These are phyloP conservation scores for Hemicordylus capensis DNA, from an alignment of 2,113 vertebrate genomes.

Conservation along the genomic window DNA sequence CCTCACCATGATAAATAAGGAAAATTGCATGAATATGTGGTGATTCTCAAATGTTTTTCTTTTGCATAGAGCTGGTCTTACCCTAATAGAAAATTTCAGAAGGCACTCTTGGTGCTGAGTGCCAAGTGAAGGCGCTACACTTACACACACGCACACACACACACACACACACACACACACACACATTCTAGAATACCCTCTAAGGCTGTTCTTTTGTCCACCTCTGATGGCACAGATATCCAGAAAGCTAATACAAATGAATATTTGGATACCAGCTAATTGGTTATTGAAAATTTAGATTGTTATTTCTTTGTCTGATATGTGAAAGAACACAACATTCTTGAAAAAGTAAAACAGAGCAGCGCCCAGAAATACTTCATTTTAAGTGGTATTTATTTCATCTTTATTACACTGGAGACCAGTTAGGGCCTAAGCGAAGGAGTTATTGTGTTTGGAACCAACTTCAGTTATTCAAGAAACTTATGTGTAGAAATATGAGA, in stretches of 20 bases:
- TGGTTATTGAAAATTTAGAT: conserved; percentile 16
- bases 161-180: no score
- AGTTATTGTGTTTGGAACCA: conserved; percentile 23
- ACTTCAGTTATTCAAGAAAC: conserved; percentile 21
- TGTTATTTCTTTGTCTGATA: conserved; percentile 24
- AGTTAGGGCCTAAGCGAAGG: conserved; percentile 21
- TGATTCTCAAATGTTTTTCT: not conserved
- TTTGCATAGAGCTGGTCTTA: not conserved
- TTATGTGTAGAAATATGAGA: not conserved
- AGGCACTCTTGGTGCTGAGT: not conserved
- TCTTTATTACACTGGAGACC: conserved; percentile 21
- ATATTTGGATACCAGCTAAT: conserved; percentile 16
- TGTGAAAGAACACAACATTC: conserved; percentile 12
- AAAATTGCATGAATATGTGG: not conserved
- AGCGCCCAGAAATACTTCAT: not conserved
- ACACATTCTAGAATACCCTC: not conserved
- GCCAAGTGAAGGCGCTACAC: no score
- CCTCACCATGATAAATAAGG: not conserved
- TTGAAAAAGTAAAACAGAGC: conserved; percentile 20
- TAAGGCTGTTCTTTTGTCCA: not conserved
- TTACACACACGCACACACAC: no score
- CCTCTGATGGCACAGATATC: not conserved
- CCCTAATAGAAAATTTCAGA: not conserved
- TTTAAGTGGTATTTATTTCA: conserved; percentile 39
- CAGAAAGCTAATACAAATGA: not conserved